Base-by-base conservation (phyloP, 2,113 vertebrate species). In the Varanus komodoensis region DNA sequence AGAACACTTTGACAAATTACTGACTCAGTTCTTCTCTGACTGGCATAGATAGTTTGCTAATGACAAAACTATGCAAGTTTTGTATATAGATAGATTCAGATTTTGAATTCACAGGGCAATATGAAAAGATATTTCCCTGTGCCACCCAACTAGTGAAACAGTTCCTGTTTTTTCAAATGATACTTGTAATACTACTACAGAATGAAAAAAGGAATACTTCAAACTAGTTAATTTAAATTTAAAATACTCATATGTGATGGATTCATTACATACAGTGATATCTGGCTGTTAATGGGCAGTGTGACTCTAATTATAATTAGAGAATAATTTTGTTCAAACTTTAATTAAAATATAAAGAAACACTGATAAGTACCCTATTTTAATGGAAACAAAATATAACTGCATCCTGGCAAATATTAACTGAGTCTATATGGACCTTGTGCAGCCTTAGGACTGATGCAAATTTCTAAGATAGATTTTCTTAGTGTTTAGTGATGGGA, bases 301-400 rank as follows among this genome's bases (percentile, higher is more conserved):
- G 44, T 75, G 80, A 61, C 52, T 48, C 25, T 75, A 87, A 78
- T 48, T 50, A n/a, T n/a, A 79, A 87, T 71, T 79, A 38, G 80
- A 87, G 74, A 23, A 64, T 61, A 84, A 11, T 71, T 87, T 89
- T 69, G 50, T 50, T 84, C 12, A 34, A 25, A 67, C 68, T 83
- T 83, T 83, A 91, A 68, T 82, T 75, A 81, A 73, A 34, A 57
- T 19, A 64, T 83, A 68, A 84, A 27, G 21, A 84, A 54, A 78
- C 69, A 9, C 44, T 64, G 25, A 82, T 74, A 32, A 74, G 54
- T 4, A 67, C 11, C 21, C 64, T 15, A 7, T 79, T 68, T 29
- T n/a, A 29, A 34, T 27, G 61, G 48, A 23, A 80, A 14, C 9
- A 91, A 17, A 17, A 29, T 32, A 67, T 78, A 25, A 52, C 12